phyloP scores from a whole-genome alignment of 1,140 invertebrate genomes.

The Temnothorax nylanderi region DNA sequence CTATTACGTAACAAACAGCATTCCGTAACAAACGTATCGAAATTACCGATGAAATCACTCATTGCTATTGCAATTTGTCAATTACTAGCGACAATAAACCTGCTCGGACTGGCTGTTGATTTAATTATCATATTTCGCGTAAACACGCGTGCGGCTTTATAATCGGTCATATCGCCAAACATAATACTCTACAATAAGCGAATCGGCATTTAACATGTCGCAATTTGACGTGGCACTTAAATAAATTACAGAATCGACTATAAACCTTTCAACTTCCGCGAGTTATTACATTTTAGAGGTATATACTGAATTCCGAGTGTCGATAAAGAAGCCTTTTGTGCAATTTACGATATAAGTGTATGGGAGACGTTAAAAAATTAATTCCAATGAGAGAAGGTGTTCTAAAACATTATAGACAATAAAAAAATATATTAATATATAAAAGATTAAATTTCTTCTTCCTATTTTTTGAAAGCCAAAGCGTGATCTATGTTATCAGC shows the following conservation, averaged over 20 bases:
- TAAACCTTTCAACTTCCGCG: not conserved
- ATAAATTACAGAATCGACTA: not conserved
- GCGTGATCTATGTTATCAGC: conserved; percentile 34
- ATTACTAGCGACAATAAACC: conserved; percentile 17
- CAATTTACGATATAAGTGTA: not conserved
- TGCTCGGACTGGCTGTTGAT: not conserved
- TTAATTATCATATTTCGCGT: conserved; percentile 23
- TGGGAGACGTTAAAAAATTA: not conserved
- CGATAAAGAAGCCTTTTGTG: conserved; percentile 5
- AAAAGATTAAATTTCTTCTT: not conserved
- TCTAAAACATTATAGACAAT: not conserved
- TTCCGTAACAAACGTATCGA: not conserved
- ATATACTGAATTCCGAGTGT: not conserved
- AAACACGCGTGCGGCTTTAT: not conserved
- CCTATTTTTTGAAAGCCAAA: conserved; percentile 8
- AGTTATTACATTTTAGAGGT: not conserved
- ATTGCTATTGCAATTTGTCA: conserved; percentile 9
- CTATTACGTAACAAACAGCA: not conserved
- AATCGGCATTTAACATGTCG: not conserved
- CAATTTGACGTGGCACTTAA: not conserved
- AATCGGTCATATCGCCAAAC: not conserved
- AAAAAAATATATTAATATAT: not conserved
- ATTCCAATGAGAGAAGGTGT: not conserved
- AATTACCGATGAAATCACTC: not conserved
- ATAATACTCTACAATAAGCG: not conserved